Evolutionary conservation across 2,113 vertebrate genomes (phyloP), one percentile per base, ranked within the genome.

Genomic region (Ancistrus triradiatus): DNA sequence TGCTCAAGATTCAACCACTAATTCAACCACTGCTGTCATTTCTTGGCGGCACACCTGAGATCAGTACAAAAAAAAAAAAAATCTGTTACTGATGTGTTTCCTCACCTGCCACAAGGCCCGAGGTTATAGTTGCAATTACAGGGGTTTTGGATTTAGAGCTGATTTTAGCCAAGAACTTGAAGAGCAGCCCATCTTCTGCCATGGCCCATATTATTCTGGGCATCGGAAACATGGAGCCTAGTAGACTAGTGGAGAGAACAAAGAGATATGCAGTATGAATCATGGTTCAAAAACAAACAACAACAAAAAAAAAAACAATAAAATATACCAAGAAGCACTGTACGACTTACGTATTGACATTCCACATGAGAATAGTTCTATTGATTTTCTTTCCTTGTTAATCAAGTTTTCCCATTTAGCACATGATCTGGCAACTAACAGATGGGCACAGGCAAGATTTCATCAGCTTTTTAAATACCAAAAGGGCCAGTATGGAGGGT

Each of bases 211-310:
- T 95, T 38, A 98, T 89, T 66, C 95, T 87, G 49, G 95, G 93
- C 95, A 97, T 98, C 0, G 95, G 95, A 73, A 98, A 96, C 94
- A 98, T 97, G 74, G 94, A 91, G 17, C 93, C 95, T 55, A 97
- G 87, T 50, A 98, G 83, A 77, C 95, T 98, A 71, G 1, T 1
- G 22, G 53, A 48, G 65, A 18, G 14, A 74, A 62, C 7, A 74
- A n/a, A 46, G 61, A 46, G 64, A 7, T 66, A 78, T 68, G 70
- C 63, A 66, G 9, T 13, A 13, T 38, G 17, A 33, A 10, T 7
- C 14, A 19, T 7, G n/a, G 6, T 13, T 10, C 9, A 17, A 52
- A 17, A 5, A 28, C 7, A 33, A 35, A 1, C 7, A 33, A 1
- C 7, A 52, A 31, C 1, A 33, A 9, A 33, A 31, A 9, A 28